Evolutionary conservation across 2,888 invertebrate species (phyloP).

Genomic region (Onthophagus sagittarius): DNA sequence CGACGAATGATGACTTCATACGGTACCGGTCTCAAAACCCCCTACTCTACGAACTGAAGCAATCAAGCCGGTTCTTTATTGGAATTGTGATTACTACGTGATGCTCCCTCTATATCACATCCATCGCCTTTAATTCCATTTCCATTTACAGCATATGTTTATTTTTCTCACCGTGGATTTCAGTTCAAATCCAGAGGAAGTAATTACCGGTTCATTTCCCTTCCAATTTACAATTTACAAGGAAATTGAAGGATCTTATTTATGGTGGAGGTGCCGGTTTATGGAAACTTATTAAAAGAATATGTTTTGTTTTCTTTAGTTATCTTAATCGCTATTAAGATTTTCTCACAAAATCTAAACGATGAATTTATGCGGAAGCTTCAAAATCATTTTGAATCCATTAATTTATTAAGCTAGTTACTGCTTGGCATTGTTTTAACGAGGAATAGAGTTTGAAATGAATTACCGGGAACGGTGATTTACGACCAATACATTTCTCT

Average conservation of each 20-base stretch:
- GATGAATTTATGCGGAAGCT: background rate
- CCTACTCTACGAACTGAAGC: background rate
- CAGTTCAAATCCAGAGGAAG: background rate
- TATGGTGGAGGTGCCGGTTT: no score
- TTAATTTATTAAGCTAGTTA: background rate
- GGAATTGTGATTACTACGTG: slow-evolving; percentile 6
- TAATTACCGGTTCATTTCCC: background rate
- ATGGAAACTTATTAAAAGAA: no score
- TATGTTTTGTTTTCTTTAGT: no score
- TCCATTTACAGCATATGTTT: background rate
- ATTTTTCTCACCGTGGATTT: background rate
- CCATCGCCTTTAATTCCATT: background rate
- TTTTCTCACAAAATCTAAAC: background rate
- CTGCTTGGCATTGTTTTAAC: background rate
- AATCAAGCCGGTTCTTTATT: background rate
- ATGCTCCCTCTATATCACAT: background rate
- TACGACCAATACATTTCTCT: background rate
- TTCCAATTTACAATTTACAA: background rate
- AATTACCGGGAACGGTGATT: background rate
- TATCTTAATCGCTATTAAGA: no score
- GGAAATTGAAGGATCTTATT: no score
- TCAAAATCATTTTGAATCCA: background rate
- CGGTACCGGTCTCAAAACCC: background rate
- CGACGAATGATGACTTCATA: background rate
- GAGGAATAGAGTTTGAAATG: background rate